Evolutionary conservation across 2,797 vertebrate species (phyloP).

Genomic region (Thamnophis elegans): DNA sequence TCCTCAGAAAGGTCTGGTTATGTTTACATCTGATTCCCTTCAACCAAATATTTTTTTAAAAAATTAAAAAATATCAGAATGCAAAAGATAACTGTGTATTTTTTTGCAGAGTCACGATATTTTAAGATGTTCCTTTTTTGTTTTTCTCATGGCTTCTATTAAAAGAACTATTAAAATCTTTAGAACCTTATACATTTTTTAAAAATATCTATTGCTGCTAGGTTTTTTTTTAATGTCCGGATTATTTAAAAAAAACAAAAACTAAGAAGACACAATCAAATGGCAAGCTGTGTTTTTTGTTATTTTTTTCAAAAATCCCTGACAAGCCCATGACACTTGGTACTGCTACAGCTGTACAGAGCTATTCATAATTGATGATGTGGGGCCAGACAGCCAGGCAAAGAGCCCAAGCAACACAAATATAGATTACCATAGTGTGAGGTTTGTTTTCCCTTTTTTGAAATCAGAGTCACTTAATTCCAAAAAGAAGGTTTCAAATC

Average conservation of each 20-base stretch:
- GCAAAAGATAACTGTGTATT: slow-evolving; percentile 4
- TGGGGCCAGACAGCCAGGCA: slow-evolving; percentile 82
- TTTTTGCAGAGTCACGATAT: slow-evolving; percentile 25
- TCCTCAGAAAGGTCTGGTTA: background rate
- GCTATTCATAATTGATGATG: slow-evolving; percentile 97
- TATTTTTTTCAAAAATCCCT: slow-evolving; percentile 82
- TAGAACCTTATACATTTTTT: slow-evolving; percentile 19
- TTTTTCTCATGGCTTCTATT: slow-evolving; percentile 1
- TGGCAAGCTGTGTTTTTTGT: slow-evolving; percentile 80
- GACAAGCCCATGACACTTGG: slow-evolving; percentile 82
- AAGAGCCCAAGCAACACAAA: slow-evolving; percentile 80
- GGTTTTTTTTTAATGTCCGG: background rate
- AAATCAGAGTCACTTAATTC: slow-evolving; percentile 52
- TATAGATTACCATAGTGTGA: slow-evolving; percentile 80
- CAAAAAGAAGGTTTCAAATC: slow-evolving; percentile 41
- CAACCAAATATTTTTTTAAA: background rate
- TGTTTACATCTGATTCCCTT: background rate
- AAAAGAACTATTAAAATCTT: slow-evolving; percentile 26
- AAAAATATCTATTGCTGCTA: background rate
- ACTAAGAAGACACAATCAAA: slow-evolving; percentile 72
- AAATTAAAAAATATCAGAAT: background rate
- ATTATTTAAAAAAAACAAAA: background rate
- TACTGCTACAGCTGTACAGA: slow-evolving; percentile 82
- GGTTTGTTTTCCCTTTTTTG: slow-evolving; percentile 16
- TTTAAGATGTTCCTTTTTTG: slow-evolving; percentile 28